Evolutionary conservation across 2,797 vertebrate species (phyloP).

Genomic region (Parauchenoglanis punctatus): DNA sequence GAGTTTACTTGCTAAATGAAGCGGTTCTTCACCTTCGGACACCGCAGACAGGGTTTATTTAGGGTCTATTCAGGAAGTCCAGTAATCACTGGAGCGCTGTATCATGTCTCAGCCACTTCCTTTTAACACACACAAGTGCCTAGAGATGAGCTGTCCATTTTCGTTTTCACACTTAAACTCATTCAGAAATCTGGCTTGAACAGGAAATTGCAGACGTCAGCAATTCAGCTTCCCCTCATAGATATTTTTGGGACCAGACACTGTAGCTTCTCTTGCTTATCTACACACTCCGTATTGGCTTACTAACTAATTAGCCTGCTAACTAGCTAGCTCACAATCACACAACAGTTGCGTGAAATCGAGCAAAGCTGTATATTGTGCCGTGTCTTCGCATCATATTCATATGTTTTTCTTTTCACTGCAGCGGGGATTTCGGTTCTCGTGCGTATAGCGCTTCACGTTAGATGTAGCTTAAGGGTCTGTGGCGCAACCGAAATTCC

Average conservation of each 20-base stretch:
- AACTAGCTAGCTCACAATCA: not conserved
- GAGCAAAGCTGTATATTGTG: no score
- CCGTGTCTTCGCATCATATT: no score
- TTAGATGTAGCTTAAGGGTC: no score
- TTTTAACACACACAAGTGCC: not conserved
- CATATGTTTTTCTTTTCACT: no score
- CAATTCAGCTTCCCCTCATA: not conserved
- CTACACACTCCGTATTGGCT: not conserved
- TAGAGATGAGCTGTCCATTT: not conserved
- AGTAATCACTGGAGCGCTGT: not conserved
- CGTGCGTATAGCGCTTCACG: not conserved
- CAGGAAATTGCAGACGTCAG: not conserved
- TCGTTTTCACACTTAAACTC: not conserved
- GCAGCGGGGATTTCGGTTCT: not conserved
- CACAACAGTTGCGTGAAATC: no score
- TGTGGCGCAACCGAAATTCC: no score
- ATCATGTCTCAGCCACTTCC: not conserved
- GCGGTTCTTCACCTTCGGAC: not conserved
- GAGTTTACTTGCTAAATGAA: not conserved
- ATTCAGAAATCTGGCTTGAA: not conserved
- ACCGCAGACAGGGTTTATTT: conserved; percentile 18
- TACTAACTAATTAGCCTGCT: not conserved
- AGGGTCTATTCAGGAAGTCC: not conserved
- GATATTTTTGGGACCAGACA: not conserved
- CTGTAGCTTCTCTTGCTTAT: not conserved